Conservation (phyloP, 2,888 invertebrate species). For the Athetis lepigone region DNA sequence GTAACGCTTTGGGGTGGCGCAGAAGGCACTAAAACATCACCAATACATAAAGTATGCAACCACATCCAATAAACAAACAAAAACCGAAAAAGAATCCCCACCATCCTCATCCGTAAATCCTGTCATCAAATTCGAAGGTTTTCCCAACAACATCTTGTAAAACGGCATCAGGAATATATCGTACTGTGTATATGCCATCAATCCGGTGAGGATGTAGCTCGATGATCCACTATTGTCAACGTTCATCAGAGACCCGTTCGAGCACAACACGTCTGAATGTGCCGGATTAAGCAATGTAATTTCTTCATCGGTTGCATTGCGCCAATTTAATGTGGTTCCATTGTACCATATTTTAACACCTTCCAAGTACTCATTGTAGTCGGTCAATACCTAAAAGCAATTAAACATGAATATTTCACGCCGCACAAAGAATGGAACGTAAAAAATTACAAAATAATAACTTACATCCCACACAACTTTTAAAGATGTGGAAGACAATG, state of each 20-base stretch:
- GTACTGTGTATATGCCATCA: constrained; percentile 96
- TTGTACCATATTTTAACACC: constrained; percentile 93
- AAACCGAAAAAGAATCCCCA: constrained; percentile 69
- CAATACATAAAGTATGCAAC: constrained; percentile 56
- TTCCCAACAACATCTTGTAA: constrained; percentile 96
- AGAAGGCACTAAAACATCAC: constrained; percentile 92
- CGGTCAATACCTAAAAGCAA: constrained; percentile 85
- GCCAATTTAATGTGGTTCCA: constrained; percentile 86
- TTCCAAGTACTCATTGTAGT: constrained; percentile 91
- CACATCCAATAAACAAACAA: constrained; percentile 55
- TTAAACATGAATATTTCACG: neutral
- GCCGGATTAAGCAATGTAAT: constrained; percentile 74
- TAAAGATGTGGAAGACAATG: constrained; percentile 94
- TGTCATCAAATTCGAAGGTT: constrained; percentile 97
- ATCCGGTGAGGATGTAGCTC: constrained; percentile 93
- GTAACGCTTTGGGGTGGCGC: constrained; percentile 95
- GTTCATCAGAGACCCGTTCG: constrained; percentile 92
- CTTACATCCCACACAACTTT: constrained; percentile 95
- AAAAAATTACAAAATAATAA: constrained; percentile 61
- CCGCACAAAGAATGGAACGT: constrained; percentile 5
- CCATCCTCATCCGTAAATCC: constrained; percentile 96
- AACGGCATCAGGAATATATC: constrained; percentile 98
- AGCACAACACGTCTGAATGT: constrained; percentile 77
- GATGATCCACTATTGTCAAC: constrained; percentile 93
- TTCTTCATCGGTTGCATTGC: constrained; percentile 81